Base-by-base conservation (phyloP, 2,888 invertebrate species). In the Alentia gelatinosa region DNA sequence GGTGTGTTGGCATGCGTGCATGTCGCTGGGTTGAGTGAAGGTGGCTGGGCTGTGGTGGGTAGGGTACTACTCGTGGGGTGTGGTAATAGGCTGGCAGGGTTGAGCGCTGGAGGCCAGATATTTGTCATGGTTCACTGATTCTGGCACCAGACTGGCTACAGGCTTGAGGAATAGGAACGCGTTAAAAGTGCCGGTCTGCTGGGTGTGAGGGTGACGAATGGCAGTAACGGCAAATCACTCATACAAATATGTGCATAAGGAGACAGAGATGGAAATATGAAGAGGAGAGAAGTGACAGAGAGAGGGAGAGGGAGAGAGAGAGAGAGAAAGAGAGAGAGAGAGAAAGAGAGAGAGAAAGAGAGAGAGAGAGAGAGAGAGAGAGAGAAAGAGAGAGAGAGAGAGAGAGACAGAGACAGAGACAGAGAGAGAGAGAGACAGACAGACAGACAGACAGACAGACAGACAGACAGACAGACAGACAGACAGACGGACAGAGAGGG, bases 181-280 rank as follows among this genome's bases (percentile, higher is more conserved):
- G n/a, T n/a, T n/a, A n/a, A n/a, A n/a, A n/a, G n/a, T n/a, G n/a
- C n/a, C n/a, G n/a, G 47, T 15, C 47, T 42, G 9, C 47, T 42
- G 47, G 47, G 47, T 42, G 47, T 42, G 47, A 42, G 47, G 47
- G 9, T 42, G 47, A 42, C 47, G 9, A 7, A 42, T 15, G n/a
- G 23, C 26, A 68, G 68, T 12, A n/a, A 68, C 26, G n/a, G 30
- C 12, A 7, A 68, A 68, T 7, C 12, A 68, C 26, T 9, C 12
- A 68, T 9, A 68, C 12, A 68, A 68, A 42, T n/a, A 89, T n/a
- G n/a, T n/a, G 92, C 50, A 75, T 23, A n/a, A 30, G 33, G 39
- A 33, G 90, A 91, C 19, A 40, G 75, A 56, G 68, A 91, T 90
- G 92, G 37, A 92, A 79, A 90, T 50, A 92, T 90, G 89, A 75